phyloP scores from a whole-genome alignment of 2,888 invertebrate genomes.

The Masnerella sp. region DNA sequence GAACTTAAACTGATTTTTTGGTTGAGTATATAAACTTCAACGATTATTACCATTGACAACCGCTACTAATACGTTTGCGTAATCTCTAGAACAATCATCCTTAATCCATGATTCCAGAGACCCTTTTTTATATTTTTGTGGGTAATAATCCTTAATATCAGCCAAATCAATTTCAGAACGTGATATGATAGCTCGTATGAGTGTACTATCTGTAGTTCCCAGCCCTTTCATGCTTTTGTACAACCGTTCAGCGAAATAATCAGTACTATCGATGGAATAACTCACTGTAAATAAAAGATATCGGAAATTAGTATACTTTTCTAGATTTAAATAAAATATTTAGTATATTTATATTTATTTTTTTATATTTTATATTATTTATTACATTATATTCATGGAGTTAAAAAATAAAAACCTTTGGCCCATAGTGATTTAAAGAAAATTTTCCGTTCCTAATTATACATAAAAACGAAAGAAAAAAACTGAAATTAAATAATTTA shows the following conservation, averaged over 20 bases:
- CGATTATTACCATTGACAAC: too few relatives aligned
- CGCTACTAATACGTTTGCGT: slow-evolving; percentile 83
- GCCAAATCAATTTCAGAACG: slow-evolving; percentile 91
- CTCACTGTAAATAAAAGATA: slow-evolving; percentile 79
- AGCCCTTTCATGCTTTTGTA: slow-evolving; percentile 93
- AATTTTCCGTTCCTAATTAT: too few relatives aligned
- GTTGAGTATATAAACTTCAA: too few relatives aligned
- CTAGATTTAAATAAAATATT: not conserved
- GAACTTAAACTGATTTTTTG: too few relatives aligned
- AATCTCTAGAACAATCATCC: slow-evolving; percentile 8
- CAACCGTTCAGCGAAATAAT: slow-evolving; percentile 91
- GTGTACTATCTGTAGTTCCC: slow-evolving; percentile 91
- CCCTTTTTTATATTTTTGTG: slow-evolving; percentile 86
- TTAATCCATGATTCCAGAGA: slow-evolving; percentile 85
- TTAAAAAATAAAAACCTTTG: too few relatives aligned
- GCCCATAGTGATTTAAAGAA: too few relatives aligned
- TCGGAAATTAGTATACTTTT: too few relatives aligned
- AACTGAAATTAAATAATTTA: too few relatives aligned
- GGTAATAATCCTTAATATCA: slow-evolving; percentile 89
- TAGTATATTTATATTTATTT: not conserved
- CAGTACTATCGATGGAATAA: slow-evolving; percentile 87
- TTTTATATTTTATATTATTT: not conserved
- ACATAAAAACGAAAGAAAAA: too few relatives aligned
- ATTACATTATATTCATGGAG: too few relatives aligned
- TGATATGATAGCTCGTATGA: slow-evolving; percentile 91